phyloP scores from a whole-genome alignment of 2,113 vertebrate genomes.

The Tachysurus vachellii region DNA sequence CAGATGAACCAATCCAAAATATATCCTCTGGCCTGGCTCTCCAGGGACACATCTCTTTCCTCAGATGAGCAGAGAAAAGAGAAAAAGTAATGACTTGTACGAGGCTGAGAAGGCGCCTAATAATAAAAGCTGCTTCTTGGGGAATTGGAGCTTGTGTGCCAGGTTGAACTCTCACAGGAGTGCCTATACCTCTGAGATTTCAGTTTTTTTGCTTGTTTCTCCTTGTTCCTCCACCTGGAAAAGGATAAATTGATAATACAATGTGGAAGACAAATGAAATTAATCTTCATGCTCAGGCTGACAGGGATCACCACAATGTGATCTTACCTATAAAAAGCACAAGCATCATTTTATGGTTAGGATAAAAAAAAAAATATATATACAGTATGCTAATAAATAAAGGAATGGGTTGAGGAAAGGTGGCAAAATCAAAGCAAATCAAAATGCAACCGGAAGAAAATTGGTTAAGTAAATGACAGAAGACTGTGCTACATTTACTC shows the following conservation, averaged over 20 bases:
- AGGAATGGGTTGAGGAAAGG: neutral
- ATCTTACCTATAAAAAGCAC: constrained; percentile 53
- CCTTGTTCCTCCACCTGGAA: constrained; percentile 64
- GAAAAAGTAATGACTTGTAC: constrained; percentile 79
- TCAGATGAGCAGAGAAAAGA: constrained; percentile 75
- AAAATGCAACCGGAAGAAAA: neutral
- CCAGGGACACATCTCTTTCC: constrained; percentile 69
- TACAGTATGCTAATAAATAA: constrained; percentile 47
- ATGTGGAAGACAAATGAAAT: constrained; percentile 77
- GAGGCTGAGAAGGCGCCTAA: constrained; percentile 70
- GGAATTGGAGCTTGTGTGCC: constrained; percentile 76
- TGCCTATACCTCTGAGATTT: constrained; percentile 51
- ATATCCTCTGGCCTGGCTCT: constrained; percentile 69
- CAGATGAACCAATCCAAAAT: constrained; percentile 69
- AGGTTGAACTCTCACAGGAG: constrained; percentile 58
- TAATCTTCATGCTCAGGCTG: constrained; percentile 71
- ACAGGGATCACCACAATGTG: constrained; percentile 68
- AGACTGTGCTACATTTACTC: constrained; percentile 7
- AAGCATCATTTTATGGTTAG: constrained; percentile 55
- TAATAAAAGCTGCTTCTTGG: constrained; percentile 78
- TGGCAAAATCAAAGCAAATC: neutral
- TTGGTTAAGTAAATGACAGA: constrained; percentile 2
- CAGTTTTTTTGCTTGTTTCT: constrained; percentile 58
- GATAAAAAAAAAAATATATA: constrained; percentile 50
- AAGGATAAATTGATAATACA: constrained; percentile 79